phyloP scores from a whole-genome alignment of 2,113 vertebrate genomes.

The Oenanthe melanoleuca region DNA sequence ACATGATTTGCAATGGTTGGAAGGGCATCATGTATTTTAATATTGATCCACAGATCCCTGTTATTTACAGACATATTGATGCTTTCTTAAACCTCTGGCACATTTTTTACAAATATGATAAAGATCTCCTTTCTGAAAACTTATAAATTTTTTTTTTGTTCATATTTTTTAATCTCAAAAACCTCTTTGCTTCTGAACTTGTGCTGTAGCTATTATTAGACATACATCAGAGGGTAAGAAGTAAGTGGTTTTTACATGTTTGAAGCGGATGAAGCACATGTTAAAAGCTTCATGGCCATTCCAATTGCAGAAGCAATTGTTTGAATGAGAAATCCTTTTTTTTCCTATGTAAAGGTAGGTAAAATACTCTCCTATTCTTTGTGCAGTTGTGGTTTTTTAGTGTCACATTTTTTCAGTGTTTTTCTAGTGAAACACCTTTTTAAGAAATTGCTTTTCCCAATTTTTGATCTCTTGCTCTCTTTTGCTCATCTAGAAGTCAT shows the following conservation, averaged over 20 bases:
- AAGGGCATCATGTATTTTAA: background rate
- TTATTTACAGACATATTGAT: background rate
- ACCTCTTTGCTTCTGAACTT: background rate
- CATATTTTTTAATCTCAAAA: background rate
- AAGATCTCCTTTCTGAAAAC: background rate
- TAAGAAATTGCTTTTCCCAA: accelerated
- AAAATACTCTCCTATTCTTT: background rate
- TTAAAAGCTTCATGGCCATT: background rate
- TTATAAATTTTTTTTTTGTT: background rate
- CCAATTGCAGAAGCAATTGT: background rate
- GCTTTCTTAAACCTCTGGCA: background rate
- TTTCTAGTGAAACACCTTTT: background rate
- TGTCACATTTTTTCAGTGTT: background rate
- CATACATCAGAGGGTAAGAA: background rate
- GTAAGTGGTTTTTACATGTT: background rate
- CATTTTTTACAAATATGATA: background rate
- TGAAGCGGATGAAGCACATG: background rate
- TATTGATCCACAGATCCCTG: background rate
- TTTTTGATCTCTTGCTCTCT: background rate
- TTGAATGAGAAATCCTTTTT: background rate
- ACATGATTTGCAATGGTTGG: background rate
- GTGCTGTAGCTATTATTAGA: background rate
- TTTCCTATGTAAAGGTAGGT: background rate
- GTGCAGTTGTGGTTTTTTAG: background rate
- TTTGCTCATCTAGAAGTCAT: background rate